phyloP scores from a whole-genome alignment of 2,113 vertebrate species.

The Cheirogaleus medius region DNA sequence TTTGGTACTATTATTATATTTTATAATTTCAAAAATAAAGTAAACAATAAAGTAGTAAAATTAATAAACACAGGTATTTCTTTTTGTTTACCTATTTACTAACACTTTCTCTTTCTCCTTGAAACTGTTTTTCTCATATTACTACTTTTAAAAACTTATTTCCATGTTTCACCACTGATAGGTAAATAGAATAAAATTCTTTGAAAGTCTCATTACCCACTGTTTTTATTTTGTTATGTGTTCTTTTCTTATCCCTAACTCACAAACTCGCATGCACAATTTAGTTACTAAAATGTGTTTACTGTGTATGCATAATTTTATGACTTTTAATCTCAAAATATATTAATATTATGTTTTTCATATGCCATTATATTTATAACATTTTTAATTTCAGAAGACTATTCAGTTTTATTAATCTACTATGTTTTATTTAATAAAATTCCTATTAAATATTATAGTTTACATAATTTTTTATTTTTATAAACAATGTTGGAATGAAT shows the following conservation, averaged over 20 bases:
- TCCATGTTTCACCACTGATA: background rate
- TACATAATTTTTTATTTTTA: slow-evolving; percentile 21
- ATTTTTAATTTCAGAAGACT: background rate
- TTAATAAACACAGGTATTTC: background rate
- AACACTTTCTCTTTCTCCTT: background rate
- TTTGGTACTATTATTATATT: background rate
- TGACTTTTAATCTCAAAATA: background rate
- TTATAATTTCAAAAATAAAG: background rate
- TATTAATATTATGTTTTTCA: background rate
- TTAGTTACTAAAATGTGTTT: background rate
- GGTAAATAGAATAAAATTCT: background rate
- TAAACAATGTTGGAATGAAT: background rate
- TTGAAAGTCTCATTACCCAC: background rate
- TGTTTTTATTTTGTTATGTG: background rate
- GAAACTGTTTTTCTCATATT: background rate
- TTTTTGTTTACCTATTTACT: background rate
- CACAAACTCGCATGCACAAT: background rate
- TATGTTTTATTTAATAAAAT: slow-evolving; percentile 19
- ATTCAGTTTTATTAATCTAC: background rate
- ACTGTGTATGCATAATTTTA: background rate
- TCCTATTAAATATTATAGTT: background rate
- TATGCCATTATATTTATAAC: background rate
- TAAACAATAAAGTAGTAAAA: background rate
- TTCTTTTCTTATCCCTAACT: background rate
- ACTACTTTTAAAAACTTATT: background rate